Evolutionary conservation across 2,113 vertebrate genomes (phyloP).

Genomic region (Petrocephalus zakoni): DNA sequence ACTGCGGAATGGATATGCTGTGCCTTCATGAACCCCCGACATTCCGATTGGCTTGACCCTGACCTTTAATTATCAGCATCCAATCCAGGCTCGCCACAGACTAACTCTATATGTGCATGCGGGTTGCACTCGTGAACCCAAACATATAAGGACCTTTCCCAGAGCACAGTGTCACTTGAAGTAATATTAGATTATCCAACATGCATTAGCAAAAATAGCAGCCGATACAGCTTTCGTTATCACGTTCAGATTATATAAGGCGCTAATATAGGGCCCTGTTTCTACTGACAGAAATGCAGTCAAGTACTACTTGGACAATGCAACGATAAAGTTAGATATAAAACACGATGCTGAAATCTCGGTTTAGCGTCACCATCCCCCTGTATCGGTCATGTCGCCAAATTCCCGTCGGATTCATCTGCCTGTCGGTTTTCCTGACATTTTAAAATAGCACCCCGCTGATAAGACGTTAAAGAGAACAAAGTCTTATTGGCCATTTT

Average conservation of each 20-base stretch:
- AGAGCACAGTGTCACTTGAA: slow-evolving; percentile 29
- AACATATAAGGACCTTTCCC: slow-evolving; percentile 18
- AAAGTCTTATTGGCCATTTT: not conserved
- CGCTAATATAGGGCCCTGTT: slow-evolving; percentile 24
- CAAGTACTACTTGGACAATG: slow-evolving; percentile 21
- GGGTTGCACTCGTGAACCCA: not conserved
- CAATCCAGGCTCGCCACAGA: not conserved
- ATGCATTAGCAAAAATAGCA: slow-evolving; percentile 39
- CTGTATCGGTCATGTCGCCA: slow-evolving; percentile 44
- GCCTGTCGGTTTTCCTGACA: slow-evolving; percentile 59
- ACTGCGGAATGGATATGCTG: slow-evolving; percentile 55
- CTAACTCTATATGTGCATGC: not conserved
- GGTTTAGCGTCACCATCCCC: slow-evolving; percentile 33
- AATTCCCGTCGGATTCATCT: slow-evolving; percentile 61
- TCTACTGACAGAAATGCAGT: slow-evolving; percentile 22
- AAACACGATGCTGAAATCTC: slow-evolving; percentile 39
- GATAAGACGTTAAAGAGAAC: not conserved
- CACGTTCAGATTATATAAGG: slow-evolving; percentile 36
- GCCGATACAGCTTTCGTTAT: slow-evolving; percentile 36
- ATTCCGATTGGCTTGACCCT: slow-evolving; percentile 65
- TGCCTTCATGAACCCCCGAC: slow-evolving; percentile 49
- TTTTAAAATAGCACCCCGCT: slow-evolving; percentile 61
- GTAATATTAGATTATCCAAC: slow-evolving; percentile 29
- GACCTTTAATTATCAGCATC: slow-evolving; percentile 41
- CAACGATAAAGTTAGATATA: slow-evolving; percentile 25